phyloP scores from a whole-genome alignment of 2,797 vertebrate species.

The Leuciscus waleckii region DNA sequence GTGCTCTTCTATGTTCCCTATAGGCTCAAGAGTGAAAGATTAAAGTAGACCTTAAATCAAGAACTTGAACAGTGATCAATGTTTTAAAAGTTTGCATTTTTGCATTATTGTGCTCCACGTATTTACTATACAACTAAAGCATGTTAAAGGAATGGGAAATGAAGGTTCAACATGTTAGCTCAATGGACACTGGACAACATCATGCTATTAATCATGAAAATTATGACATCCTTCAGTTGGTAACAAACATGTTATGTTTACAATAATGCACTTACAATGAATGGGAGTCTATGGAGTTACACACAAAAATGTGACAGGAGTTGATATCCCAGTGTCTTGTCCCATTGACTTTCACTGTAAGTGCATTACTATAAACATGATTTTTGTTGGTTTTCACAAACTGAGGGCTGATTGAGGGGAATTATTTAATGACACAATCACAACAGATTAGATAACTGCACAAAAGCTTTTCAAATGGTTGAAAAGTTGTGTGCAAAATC shows the following conservation, averaged over 20 bases:
- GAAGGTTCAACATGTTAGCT: no score
- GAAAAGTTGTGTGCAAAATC: neutral
- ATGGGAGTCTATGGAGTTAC: no score
- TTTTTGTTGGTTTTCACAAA: neutral
- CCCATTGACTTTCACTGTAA: neutral
- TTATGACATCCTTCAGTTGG: no score
- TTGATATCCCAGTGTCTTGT: neutral
- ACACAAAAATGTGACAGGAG: neutral
- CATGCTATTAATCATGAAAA: no score
- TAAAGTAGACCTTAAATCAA: no score
- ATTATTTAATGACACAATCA: neutral
- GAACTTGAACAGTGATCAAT: no score
- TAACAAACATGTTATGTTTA: no score
- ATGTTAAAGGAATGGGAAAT: neutral
- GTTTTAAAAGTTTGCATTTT: no score
- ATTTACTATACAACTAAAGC: no score
- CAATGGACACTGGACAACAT: no score
- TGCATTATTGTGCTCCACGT: neutral
- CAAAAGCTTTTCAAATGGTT: neutral
- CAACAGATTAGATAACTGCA: no score
- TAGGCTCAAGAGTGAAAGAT: neutral
- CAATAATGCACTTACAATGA: no score
- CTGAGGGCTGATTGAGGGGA: neutral
- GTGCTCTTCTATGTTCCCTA: neutral
- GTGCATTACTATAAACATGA: neutral